Evolutionary conservation across 2,113 vertebrate genomes (phyloP), one percentile per base, ranked within the genome.

Genomic region (Oreochromis tanganicae): DNA sequence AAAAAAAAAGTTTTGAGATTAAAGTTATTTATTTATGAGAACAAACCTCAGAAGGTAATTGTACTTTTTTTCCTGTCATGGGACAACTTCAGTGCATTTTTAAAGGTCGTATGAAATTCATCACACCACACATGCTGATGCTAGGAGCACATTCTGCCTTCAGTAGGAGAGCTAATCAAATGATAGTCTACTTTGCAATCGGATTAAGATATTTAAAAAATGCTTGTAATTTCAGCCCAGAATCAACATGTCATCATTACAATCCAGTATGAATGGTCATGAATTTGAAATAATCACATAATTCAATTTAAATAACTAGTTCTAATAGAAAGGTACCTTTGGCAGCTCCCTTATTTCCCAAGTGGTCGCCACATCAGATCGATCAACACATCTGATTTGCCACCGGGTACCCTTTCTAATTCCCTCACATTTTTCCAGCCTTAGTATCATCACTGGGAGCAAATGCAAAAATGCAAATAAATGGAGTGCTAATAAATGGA

Each of bases 1-100:
- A 68, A 41, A 41, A 27, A 27, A 27, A 43, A 43, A 71, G 34
- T 68, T 68, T 8, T 38, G 63, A 21, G 63, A 68, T 68, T 68
- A 21, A 71, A 43, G n/a, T 71, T 43, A 71, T 43, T 71, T 21
- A 71, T 43, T 43, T 71, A 68, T 73, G 8, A 73, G 38, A 73
- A 46, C 12, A 46, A 46, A 73, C 2, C 14, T 29, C 68, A 48
- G 38, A 9, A 75, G 1, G 21, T 19, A 75, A 75, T 0, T 50
- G 0, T 11, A 75, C 24, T 12, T 19, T 48, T 73, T 75, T 48
- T 7, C 24, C 43, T 75, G 68, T 48, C 71, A 48, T 48, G 14
- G 71, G 24, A 75, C 9, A 29, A 75, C 6, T 0, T 7, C 24
- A 27, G 12, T 32, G 17, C 9, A 78, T 27, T n/a, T 73, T 4